Evolutionary conservation across 2,113 vertebrate species (phyloP).

Genomic region (Nothobranchius furzeri): DNA sequence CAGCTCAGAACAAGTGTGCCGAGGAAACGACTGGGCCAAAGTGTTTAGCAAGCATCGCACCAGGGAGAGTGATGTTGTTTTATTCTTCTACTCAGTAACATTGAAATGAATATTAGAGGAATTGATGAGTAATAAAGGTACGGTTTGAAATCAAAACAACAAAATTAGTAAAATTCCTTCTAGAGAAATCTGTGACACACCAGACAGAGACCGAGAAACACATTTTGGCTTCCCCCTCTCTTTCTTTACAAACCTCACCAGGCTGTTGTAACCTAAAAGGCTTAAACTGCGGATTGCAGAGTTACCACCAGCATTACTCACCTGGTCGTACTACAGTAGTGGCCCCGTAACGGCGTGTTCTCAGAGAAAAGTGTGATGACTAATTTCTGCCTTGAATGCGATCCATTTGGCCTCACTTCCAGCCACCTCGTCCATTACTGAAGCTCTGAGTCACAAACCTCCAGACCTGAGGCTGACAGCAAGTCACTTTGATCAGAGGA

Average conservation of each 20-base stretch:
- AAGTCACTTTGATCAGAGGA: constrained; percentile 30
- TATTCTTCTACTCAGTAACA: constrained; percentile 47
- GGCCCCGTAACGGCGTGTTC: constrained; percentile 24
- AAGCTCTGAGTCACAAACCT: constrained; percentile 68
- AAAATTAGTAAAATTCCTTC: constrained; percentile 24
- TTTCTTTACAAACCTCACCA: neutral
- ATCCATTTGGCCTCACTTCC: constrained; percentile 57
- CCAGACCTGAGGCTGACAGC: constrained; percentile 62
- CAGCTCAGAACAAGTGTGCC: constrained; percentile 62
- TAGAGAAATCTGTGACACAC: constrained; percentile 20
- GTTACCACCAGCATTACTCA: constrained; percentile 33
- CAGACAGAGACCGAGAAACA: too few relatives aligned
- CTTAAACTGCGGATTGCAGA: constrained; percentile 33
- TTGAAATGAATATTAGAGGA: constrained; percentile 36
- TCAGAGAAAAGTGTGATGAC: constrained; percentile 51
- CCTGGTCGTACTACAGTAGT: constrained; percentile 37
- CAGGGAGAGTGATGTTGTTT: constrained; percentile 25
- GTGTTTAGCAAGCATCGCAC: constrained; percentile 50
- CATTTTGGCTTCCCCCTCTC: neutral
- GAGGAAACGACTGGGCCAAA: constrained; percentile 65
- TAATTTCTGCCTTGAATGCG: constrained; percentile 64
- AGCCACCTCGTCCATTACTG: constrained; percentile 59
- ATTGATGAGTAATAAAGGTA: neutral
- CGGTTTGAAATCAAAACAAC: constrained; percentile 38
- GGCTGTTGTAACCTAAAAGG: constrained; percentile 23